Evolutionary conservation across 2,113 vertebrate genomes (phyloP).

Genomic region (Clarias macrocephalus): DNA sequence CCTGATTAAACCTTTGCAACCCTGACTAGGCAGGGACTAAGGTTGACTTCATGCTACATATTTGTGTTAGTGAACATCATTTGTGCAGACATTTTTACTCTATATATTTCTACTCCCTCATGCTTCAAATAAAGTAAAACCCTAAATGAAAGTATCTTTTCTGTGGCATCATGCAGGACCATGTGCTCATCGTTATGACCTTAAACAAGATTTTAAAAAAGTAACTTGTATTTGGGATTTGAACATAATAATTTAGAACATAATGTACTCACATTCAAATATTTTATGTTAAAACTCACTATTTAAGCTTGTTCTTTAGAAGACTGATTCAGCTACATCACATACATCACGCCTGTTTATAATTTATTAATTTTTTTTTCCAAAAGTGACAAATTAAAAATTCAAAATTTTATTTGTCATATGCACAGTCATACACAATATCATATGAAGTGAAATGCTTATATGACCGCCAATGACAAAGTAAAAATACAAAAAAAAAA

Average conservation of each 20-base stretch:
- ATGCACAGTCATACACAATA: too few species aligned
- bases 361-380: too few species aligned
- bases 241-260: background rate
- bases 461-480: too few species aligned
- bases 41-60: background rate
- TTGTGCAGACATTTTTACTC: background rate
- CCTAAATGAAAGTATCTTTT: background rate
- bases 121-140: background rate
- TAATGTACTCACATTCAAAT: background rate
- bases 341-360: too few species aligned
- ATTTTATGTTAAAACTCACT: too few species aligned
- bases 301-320: too few species aligned
- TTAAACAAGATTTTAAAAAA: background rate
- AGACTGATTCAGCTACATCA: too few species aligned
- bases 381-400: too few species aligned
- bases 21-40: background rate
- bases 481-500: too few species aligned
- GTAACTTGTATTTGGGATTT: background rate
- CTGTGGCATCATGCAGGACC: background rate
- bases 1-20: background rate
- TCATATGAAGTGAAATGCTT: too few species aligned
- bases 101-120: background rate
- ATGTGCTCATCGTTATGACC: background rate
- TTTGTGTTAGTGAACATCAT: background rate
- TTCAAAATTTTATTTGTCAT: too few species aligned